phyloP scores from a whole-genome alignment of 2,888 invertebrate species.

The Acleris cristana region DNA sequence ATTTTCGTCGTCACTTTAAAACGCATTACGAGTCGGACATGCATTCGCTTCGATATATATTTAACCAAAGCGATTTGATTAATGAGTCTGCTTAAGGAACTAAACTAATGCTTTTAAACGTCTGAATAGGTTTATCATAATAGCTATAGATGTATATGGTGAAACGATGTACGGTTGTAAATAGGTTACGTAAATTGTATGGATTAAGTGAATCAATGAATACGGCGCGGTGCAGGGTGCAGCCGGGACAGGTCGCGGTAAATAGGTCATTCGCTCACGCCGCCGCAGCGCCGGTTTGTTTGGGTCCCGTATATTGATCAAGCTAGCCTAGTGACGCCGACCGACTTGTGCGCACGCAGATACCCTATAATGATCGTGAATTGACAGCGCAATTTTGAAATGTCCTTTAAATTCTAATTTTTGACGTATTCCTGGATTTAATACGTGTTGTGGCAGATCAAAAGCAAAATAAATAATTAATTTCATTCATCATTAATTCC shows the following conservation, averaged over 20 bases:
- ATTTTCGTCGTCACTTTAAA: constrained; percentile 61
- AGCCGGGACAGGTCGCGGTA: constrained; percentile 51
- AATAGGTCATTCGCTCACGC: constrained; percentile 77
- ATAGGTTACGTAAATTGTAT: constrained; percentile 24
- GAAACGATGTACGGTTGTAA: constrained; percentile 11
- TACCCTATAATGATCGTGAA: constrained; percentile 39
- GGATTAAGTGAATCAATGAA: constrained; percentile 22
- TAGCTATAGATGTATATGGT: background rate
- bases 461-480: too few relatives aligned
- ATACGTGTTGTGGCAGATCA: too few relatives aligned
- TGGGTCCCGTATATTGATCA: constrained; percentile 79
- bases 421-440: background rate
- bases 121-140: background rate
- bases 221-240: constrained; percentile 33
- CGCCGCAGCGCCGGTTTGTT: constrained; percentile 72
- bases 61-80: constrained; percentile 23
- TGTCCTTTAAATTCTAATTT: too few relatives aligned
- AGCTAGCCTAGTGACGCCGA: constrained; percentile 42
- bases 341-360: constrained; percentile 69
- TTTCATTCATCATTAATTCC: too few relatives aligned
- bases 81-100: background rate
- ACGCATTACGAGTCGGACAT: constrained; percentile 55
- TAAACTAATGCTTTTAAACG: background rate
- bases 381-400: constrained; percentile 1
- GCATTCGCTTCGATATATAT: constrained; percentile 43